These are phyloP conservation scores for Acanthurus tractus DNA, from an alignment of 2,797 vertebrate genomes.

Conservation along the genomic window DNA sequence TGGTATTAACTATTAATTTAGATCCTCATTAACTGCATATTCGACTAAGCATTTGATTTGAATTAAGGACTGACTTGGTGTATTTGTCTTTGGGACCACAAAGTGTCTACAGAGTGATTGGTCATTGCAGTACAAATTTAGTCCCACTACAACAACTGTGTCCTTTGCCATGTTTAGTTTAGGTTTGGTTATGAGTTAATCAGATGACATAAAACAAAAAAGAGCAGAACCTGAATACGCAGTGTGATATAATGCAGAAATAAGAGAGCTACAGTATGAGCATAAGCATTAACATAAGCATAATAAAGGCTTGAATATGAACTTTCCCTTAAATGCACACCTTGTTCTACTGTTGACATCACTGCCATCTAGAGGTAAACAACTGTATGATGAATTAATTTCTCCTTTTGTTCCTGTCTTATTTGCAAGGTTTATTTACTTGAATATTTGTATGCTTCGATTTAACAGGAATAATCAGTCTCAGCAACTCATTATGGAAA, in stretches of 20 bases:
- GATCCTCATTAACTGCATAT: too few species aligned
- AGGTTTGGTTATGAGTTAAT: too few species aligned
- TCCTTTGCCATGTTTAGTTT: too few species aligned
- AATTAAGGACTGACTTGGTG: too few species aligned
- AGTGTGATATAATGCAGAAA: neutral
- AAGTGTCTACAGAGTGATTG: neutral
- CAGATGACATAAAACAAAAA: neutral
- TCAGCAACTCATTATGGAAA: too few species aligned
- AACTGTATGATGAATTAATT: neutral
- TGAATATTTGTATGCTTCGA: neutral
- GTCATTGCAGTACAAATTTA: neutral
- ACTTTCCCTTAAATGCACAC: neutral
- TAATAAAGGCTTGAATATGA: neutral
- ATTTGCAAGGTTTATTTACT: neutral
- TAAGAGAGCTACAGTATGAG: neutral
- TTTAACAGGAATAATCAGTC: neutral
- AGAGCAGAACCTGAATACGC: neutral
- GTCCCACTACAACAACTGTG: too few species aligned
- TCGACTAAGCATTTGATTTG: too few species aligned
- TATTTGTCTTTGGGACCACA: neutral
- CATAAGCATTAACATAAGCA: too few species aligned
- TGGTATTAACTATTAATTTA: too few species aligned
- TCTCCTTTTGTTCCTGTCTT: neutral
- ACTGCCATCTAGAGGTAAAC: slow-evolving; percentile 58
- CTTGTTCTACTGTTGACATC: slow-evolving; percentile 18